Evolutionary conservation across 2,113 vertebrate species (phyloP).

Genomic region (Macrotis lagotis): DNA sequence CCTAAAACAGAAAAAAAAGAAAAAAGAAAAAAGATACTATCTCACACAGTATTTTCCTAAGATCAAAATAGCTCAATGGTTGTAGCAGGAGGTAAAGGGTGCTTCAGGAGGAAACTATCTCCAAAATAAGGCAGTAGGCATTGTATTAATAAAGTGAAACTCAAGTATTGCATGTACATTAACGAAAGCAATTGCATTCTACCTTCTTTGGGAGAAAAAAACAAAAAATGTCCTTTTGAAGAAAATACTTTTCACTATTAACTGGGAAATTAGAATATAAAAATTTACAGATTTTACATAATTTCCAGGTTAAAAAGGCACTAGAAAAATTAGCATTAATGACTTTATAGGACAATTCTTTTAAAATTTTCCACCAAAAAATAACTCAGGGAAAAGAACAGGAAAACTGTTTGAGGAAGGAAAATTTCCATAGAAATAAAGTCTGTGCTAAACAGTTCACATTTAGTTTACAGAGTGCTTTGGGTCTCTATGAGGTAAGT

Average conservation of each 20-base stretch:
- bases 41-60: not conserved
- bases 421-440: not conserved
- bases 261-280: not conserved
- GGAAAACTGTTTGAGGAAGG: not conserved
- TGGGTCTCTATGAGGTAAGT: not conserved
- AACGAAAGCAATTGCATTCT: not conserved
- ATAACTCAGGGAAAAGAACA: not conserved
- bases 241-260: conserved; percentile 11
- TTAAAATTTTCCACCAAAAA: not conserved
- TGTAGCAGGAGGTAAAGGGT: not conserved
- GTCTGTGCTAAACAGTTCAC: not conserved
- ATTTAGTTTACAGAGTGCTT: not conserved
- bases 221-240: not conserved
- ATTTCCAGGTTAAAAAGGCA: not conserved
- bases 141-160: not conserved
- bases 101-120: not conserved
- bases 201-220: not conserved
- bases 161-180: not conserved
- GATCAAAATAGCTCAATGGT: conserved; percentile 35
- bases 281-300: not conserved
- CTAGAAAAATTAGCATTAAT: not conserved
- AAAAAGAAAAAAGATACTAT: conserved; percentile 27
- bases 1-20: no score
- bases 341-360: not conserved
- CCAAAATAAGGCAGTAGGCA: conserved; percentile 13